Conservation (phyloP, 1,140 invertebrate species). For the Bemisia tabaci region DNA sequence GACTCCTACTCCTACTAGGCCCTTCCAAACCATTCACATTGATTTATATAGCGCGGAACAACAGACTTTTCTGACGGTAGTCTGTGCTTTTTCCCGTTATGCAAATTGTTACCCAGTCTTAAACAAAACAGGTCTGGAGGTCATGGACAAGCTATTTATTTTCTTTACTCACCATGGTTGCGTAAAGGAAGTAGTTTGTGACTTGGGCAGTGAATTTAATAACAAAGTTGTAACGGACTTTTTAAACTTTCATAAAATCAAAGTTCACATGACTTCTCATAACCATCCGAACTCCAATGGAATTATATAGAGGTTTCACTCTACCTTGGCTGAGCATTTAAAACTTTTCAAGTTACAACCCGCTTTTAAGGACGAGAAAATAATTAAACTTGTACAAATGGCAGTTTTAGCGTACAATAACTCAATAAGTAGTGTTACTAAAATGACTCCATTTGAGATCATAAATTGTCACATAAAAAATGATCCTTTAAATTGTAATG, state of each 20-base stretch:
- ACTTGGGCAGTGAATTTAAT: conserved; percentile 28
- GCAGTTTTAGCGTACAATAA: background rate
- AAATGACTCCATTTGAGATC: background rate
- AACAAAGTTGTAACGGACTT: too few relatives aligned
- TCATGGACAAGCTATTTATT: too few relatives aligned
- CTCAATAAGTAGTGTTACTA: background rate
- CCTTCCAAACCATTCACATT: too few relatives aligned
- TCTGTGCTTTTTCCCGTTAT: too few relatives aligned
- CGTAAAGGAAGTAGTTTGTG: conserved; percentile 25
- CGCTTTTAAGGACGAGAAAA: too few relatives aligned
- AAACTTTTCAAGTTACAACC: too few relatives aligned
- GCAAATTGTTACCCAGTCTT: too few relatives aligned
- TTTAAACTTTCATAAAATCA: conserved; percentile 22
- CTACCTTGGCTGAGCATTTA: conserved; percentile 28
- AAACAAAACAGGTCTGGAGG: too few relatives aligned
- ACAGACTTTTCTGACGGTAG: too few relatives aligned
- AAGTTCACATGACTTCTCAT: conserved; percentile 27
- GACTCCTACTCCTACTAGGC: background rate
- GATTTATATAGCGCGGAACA: too few relatives aligned
- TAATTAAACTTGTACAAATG: background rate
- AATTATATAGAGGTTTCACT: conserved; percentile 29
- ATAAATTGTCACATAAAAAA: background rate
- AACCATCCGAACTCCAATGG: conserved; percentile 14
- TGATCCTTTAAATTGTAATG: background rate
- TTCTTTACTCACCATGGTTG: conserved; percentile 27